Evolutionary conservation across 2,888 invertebrate genomes (phyloP).

Genomic region (Netelia inedita): DNA sequence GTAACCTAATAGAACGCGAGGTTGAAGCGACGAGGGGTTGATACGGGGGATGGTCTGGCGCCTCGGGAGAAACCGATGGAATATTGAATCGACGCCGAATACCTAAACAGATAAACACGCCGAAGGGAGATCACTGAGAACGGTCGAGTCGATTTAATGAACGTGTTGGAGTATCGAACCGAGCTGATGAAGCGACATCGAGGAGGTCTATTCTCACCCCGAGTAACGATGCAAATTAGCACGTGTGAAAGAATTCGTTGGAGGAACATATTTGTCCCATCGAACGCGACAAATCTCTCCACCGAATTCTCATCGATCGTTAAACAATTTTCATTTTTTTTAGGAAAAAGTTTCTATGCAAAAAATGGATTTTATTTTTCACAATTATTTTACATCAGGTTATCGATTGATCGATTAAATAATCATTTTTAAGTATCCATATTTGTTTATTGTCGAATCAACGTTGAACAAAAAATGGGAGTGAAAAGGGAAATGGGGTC

Average conservation of each 20-base stretch:
- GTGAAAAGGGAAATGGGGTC: too few species aligned
- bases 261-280: conserved; percentile 22
- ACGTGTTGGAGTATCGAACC: conserved; percentile 51
- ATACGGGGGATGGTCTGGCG: background rate
- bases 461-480: too few species aligned
- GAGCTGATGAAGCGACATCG: conserved; percentile 44
- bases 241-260: conserved; percentile 46
- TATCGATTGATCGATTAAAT: too few species aligned
- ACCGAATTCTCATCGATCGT: too few species aligned
- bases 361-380: too few species aligned
- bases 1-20: conserved; percentile 15
- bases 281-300: too few species aligned
- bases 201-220: conserved; percentile 24
- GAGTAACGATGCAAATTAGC: conserved; percentile 60
- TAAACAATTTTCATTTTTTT: too few species aligned
- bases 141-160: conserved; percentile 30
- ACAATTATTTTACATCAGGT: too few species aligned
- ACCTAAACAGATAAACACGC: conserved; percentile 57
- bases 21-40: background rate
- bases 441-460: too few species aligned
- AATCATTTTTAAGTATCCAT: too few species aligned
- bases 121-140: conserved; percentile 42
- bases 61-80: conserved; percentile 31
- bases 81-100: conserved; percentile 62
- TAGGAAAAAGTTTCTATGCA: too few species aligned